Conservation (phyloP, 2,888 invertebrate species). For the Aproaerema taeniolella region DNA sequence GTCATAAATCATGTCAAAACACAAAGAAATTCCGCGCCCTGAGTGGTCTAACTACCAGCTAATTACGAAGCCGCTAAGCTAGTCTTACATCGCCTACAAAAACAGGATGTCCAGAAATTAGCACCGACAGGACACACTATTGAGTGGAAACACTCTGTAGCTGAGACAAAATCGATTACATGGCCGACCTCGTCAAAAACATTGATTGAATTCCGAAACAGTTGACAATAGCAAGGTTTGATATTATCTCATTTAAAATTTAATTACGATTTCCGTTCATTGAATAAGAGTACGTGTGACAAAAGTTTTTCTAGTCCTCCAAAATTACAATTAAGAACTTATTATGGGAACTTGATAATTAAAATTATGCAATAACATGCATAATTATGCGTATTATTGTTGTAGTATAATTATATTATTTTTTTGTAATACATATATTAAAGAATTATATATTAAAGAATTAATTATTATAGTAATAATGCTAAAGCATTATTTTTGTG, state of each 20-base stretch:
- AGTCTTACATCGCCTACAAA: constrained; percentile 29
- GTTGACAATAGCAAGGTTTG: constrained; percentile 15
- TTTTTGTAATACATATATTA: neutral
- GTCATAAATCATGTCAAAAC: constrained; percentile 13
- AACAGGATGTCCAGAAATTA: constrained; percentile 39
- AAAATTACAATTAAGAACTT: constrained; percentile 1
- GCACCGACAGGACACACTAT: constrained; percentile 29
- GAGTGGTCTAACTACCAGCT: constrained; percentile 24
- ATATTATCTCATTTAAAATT: constrained; percentile 13
- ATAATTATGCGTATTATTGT: too few species aligned
- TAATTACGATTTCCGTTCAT: constrained; percentile 16
- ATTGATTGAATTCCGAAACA: constrained; percentile 16
- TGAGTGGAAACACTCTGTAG: constrained; percentile 23
- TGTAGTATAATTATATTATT: too few species aligned
- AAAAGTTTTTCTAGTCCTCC: neutral
- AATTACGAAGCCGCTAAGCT: constrained; percentile 29
- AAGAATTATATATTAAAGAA: neutral
- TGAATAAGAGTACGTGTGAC: too few species aligned
- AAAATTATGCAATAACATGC: neutral
- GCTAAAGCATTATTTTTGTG: too few species aligned
- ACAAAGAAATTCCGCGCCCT: constrained; percentile 25
- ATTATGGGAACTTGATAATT: neutral
- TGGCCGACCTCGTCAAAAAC: constrained; percentile 30
- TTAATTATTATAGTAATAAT: neutral
- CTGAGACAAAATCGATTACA: constrained; percentile 31